Base-by-base conservation (phyloP, 92 coral and sea anemone species). In the Porites cylindrica region DNA sequence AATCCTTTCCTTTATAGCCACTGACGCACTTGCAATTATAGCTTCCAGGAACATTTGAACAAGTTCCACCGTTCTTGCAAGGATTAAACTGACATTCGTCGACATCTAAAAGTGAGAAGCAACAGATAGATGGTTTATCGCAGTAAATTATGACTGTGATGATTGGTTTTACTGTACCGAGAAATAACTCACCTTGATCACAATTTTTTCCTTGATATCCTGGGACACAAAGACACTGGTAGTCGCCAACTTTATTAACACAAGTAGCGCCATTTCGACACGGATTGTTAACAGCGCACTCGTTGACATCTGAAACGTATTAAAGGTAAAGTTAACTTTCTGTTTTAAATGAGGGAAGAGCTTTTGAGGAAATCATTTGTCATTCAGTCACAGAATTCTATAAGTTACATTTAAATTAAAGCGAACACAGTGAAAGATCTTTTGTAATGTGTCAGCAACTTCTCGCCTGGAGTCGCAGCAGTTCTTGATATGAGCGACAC, bases 251-350 rank as follows among this genome's bases (percentile, higher is more conserved):
- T 6, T 60, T 91, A 65, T 91, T 91, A 8, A 81, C 81, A 67
- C 94, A 91, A 0, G 90, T 78, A 24, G 89, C 91, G 10, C 92
- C 94, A 88, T 88, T 90, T 13, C 59, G 72, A 78, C 94, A 91
- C 7, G 94, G 92, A 26, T 76, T 78, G 62, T 14, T 74, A 10
- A 71, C 51, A 10, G 43, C 60, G 23, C 94, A 91, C 23, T 91
- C 94, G 76, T 91, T 78, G 1, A 88, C 80, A 63, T 91, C 92
- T 84, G 18, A 24, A 87, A 70, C n/a, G 53, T 54, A 10, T 54
- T 54, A 54, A 54, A 13, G 2, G 14, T 54, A 54, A 54, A 10
- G 60, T 54, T 54, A 54, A 54, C 47, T 38, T 38, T 38, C 47
- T 38, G 47, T 38, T 38, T 38, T 38, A 38, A 38, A 3, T 38